Evolutionary conservation across 2,797 vertebrate genomes (phyloP).

Genomic region (Argentina silus): DNA sequence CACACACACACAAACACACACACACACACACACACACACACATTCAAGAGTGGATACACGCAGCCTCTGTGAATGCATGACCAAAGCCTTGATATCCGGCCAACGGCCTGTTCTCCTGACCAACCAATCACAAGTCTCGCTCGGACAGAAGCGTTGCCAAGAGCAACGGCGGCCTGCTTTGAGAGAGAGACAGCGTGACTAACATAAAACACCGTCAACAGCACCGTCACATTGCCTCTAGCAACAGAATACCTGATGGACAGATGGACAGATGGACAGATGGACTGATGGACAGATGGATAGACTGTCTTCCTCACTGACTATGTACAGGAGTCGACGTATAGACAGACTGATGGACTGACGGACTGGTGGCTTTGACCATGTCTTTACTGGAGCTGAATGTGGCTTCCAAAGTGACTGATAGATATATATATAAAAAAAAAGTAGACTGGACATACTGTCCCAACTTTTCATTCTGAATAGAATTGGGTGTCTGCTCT

Average conservation of each 20-base stretch:
- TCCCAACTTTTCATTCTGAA: background rate
- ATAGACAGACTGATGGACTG: background rate
- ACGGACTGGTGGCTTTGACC: background rate
- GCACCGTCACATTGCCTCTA: conserved; percentile 33
- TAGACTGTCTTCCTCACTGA: background rate
- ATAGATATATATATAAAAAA: background rate
- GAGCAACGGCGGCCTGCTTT: conserved; percentile 51
- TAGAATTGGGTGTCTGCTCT: too few species aligned
- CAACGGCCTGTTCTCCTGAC: conserved; percentile 26
- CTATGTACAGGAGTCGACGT: too few species aligned
- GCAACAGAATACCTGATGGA: conserved; percentile 6
- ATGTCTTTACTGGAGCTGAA: background rate
- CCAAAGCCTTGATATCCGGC: conserved; percentile 61
- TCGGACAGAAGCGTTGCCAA: conserved; percentile 51
- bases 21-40: conserved; percentile 5
- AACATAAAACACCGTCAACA: conserved; percentile 62
- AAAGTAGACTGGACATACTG: background rate
- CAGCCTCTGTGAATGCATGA: conserved; percentile 52
- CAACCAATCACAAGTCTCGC: conserved; percentile 37
- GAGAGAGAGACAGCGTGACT: conserved; percentile 56
- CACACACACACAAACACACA: background rate
- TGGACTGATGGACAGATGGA: conserved; percentile 14
- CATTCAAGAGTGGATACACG: conserved; percentile 24
- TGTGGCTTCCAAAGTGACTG: background rate
- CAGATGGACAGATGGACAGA: background rate